These are phyloP conservation scores for Limnephilus rhombicus DNA, from an alignment of 2,888 invertebrate genomes.

Conservation along the genomic window DNA sequence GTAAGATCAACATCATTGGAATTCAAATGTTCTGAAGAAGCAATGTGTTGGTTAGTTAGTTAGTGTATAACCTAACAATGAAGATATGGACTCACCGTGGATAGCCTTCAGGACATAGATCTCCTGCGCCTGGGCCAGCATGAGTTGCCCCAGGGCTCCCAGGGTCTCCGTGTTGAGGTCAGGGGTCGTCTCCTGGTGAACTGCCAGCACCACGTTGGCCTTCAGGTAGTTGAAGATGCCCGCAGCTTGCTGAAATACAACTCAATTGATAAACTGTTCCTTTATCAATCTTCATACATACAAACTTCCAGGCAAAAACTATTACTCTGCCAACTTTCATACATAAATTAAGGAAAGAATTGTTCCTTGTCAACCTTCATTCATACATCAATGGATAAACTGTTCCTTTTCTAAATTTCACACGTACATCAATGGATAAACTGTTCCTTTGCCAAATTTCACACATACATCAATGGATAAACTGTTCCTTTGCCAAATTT, in stretches of 20 bases:
- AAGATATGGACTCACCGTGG: constrained; percentile 76
- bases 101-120: constrained; percentile 97
- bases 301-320: no score
- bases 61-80: no score
- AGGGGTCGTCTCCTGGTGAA: constrained; percentile 97
- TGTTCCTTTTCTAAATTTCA: no score
- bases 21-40: not conserved
- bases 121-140: constrained; percentile 99
- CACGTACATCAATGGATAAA: no score
- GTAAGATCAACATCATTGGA: not conserved
- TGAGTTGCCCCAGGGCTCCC: constrained; percentile 89
- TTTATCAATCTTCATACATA: not conserved
- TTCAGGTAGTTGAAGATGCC: constrained; percentile 94
- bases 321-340: no score
- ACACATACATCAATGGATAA: no score
- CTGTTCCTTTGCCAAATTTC: no score
- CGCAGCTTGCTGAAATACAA: constrained; percentile 84
- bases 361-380: no score
- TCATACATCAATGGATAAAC: no score
- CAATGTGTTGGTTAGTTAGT: not conserved
- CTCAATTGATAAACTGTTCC: constrained; percentile 4
- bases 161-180: constrained; percentile 96
- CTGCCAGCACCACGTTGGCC: constrained; percentile 86
- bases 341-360: no score
- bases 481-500: no score